Evolutionary conservation across 92 coral and sea anemone genomes (phyloP), one percentile per base, ranked within the genome.

Genomic region (Zoanthus gigantus): DNA sequence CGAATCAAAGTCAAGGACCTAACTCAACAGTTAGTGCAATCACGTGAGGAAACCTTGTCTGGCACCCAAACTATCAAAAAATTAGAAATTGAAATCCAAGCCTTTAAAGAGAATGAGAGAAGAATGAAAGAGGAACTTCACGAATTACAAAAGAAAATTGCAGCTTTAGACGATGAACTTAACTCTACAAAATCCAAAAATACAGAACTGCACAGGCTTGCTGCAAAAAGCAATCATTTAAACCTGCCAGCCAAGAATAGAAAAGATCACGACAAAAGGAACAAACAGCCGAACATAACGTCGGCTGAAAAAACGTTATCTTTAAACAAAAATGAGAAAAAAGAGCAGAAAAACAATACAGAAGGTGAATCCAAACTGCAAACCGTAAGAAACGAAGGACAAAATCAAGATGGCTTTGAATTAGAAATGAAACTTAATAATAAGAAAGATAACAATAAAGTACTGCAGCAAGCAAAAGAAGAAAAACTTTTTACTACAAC

Each of bases 41-140:
- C 45, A 11, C 71, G 53, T 58, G 68, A 90, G 57, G 90, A 87
- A 91, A 87, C 42, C 15, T 8, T 31, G 28, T 78, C 85, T 46
- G 50, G 93, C 61, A 89, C 89, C 45, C 77, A 94, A 53, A 92
- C 91, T 60, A 91, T 90, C 86, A 72, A 81, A 56, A 92, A 84
- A 72, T 76, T 93, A 29, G 86, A 83, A 10, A 83, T 83, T 31
- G 96, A 95, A 60, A 68, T 93, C 5, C 93, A 95, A 76, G 87
- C 44, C 37, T 30, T 75, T 29, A 89, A 85, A 77, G 85, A 66
- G 45, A 47, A 9, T 63, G 85, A 81, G 47, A 45, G 44, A 66
- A 47, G 12, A 30, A 29, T 48, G 14, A 66, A 66, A 1, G 10
- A 46, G 15, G 30, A 66, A 45, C 57, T 81, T 2, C 71, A 54